Percentiles rank a stretch among this genome's conserved stretches.
Evolutionary conservation across 2,797 vertebrate species (phyloP).

Genomic region (Eidolon dupreanum): DNA sequence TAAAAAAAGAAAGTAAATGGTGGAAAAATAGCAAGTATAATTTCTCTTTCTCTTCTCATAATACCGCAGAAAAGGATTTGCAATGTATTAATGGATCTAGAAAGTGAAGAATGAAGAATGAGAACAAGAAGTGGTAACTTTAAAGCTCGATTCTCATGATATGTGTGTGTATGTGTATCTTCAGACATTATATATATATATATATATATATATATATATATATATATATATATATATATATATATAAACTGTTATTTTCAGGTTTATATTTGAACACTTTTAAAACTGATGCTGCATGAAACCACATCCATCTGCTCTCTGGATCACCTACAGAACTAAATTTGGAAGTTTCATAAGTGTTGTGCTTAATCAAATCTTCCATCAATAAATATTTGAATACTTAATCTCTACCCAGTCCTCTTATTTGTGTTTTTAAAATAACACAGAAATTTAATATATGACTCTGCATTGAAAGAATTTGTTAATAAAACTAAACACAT

Average conservation of each 20-base stretch:
- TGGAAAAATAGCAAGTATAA: not conserved
- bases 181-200: not conserved
- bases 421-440: not conserved
- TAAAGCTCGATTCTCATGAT: not conserved
- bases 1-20: not conserved
- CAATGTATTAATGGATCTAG: not conserved
- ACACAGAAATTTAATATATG: not conserved
- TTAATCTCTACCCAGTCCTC: not conserved
- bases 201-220: not conserved
- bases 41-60: not conserved
- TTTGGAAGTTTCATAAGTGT: not conserved
- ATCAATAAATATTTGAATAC: not conserved
- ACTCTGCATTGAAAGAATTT: not conserved
- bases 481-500: not conserved
- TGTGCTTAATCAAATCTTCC: not conserved
- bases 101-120: not conserved
- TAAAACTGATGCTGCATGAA: not conserved
- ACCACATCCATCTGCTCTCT: not conserved
- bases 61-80: not conserved
- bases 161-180: too few species aligned
- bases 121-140: not conserved
- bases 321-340: not conserved
- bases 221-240: not conserved
- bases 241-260: not conserved
- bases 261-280: not conserved